Evolutionary conservation across 2,888 invertebrate species (phyloP).

Genomic region (Nasonia oneida): DNA sequence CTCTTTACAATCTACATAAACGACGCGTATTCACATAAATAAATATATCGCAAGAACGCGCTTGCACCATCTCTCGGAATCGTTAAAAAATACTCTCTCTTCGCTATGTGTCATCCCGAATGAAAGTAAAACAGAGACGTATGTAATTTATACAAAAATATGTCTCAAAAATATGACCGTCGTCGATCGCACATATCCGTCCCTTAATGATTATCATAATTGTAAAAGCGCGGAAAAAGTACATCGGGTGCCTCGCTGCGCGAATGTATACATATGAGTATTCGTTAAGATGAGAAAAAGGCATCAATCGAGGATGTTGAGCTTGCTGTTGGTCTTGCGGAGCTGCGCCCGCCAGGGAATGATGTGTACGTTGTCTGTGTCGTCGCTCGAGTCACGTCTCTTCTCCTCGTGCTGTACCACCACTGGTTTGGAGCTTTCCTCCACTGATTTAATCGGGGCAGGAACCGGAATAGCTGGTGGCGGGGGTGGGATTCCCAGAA

Average conservation of each 20-base stretch:
- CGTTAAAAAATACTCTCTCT: conserved; percentile 36
- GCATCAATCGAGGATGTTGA: conserved; percentile 86
- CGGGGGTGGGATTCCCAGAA: conserved; percentile 64
- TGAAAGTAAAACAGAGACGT: conserved; percentile 22
- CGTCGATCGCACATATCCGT: too few relatives aligned
- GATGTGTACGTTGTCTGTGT: conserved; percentile 84
- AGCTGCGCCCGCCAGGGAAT: conserved; percentile 95
- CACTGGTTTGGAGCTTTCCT: conserved; percentile 11
- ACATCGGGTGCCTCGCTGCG: not conserved
- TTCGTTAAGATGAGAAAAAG: not conserved
- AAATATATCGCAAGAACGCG: conserved; percentile 32
- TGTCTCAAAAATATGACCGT: too few relatives aligned
- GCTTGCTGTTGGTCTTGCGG: conserved; percentile 93
- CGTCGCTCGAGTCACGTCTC: conserved; percentile 69
- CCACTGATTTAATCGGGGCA: conserved; percentile 65
- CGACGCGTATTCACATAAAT: conserved; percentile 39
- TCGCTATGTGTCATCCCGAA: not conserved
- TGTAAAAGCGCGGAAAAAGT: not conserved
- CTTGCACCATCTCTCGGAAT: conserved; percentile 18
- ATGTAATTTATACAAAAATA: conserved; percentile 53
- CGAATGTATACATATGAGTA: too few relatives aligned
- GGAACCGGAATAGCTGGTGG: conserved; percentile 50
- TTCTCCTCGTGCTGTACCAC: conserved; percentile 61
- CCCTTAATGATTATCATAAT: not conserved
- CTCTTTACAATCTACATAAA: conserved; percentile 41